A percentile compares a stretch with the other conserved stretches of the same genome.
Evolutionary conservation across 2,113 vertebrate genomes (phyloP).

Genomic region (Otus sunia): DNA sequence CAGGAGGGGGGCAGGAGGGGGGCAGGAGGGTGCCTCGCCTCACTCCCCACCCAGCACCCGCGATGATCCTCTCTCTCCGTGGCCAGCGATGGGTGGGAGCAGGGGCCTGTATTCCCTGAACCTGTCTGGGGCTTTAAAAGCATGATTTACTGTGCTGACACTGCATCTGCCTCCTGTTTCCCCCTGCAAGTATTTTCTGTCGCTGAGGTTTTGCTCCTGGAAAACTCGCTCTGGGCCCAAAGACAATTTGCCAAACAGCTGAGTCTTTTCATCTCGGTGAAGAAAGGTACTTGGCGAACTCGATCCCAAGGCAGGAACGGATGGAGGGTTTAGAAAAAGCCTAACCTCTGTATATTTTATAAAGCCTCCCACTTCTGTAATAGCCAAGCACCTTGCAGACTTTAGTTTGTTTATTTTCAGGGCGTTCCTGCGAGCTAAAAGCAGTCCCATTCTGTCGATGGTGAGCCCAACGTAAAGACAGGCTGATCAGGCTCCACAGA

Average conservation of each 20-base stretch:
- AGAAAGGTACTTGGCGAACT: neutral
- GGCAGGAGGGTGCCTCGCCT: fast-evolving
- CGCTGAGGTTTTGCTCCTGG: neutral
- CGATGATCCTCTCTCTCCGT: neutral
- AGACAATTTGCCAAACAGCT: neutral
- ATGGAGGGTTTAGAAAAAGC: neutral
- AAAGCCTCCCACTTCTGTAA: neutral
- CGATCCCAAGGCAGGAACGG: neutral
- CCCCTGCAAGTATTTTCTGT: neutral
- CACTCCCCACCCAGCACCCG: fast-evolving
- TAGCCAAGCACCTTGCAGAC: neutral
- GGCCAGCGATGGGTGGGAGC: neutral
- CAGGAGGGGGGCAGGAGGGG: too few relatives aligned
- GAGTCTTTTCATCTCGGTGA: neutral
- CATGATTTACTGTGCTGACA: neutral
- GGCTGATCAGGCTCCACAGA: neutral
- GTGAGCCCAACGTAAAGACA: neutral
- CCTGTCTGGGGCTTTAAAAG: neutral
- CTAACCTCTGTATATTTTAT: neutral
- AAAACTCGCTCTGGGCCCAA: neutral
- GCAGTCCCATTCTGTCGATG: neutral
- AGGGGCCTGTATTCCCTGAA: neutral
- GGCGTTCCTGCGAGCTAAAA: neutral
- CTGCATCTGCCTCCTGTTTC: neutral
- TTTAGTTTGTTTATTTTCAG: neutral